Conservation (phyloP, 2,797 vertebrate species). For the Pangasius krempfi region DNA sequence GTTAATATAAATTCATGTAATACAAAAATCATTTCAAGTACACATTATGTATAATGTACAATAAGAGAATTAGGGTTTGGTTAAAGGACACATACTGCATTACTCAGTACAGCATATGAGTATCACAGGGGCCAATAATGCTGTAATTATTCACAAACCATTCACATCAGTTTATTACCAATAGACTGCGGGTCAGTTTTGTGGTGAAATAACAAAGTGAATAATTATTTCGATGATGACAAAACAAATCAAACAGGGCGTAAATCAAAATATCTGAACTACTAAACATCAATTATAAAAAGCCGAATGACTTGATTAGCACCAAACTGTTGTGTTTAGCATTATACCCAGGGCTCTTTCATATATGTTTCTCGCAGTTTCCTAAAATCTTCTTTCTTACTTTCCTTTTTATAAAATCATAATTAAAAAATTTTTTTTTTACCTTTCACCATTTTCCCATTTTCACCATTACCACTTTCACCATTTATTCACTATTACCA, state of each 20-base stretch:
- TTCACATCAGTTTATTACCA: not conserved
- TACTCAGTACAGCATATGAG: not conserved
- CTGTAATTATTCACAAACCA: too few relatives aligned
- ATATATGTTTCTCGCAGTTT: not conserved
- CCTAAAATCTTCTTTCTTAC: not conserved
- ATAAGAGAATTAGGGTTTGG: not conserved
- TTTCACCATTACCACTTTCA: too few relatives aligned
- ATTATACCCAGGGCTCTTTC: not conserved
- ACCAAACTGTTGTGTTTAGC: not conserved
- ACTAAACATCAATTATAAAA: not conserved
- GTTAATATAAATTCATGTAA: conserved; percentile 7
- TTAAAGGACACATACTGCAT: not conserved
- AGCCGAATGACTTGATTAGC: not conserved
- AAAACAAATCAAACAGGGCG: too few relatives aligned
- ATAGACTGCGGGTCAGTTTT: not conserved
- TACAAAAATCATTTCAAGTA: not conserved
- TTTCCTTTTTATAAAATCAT: not conserved
- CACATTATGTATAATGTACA: not conserved
- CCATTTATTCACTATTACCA: too few relatives aligned
- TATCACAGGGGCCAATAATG: not conserved
- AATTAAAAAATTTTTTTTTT: not conserved
- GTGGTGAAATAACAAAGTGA: not conserved
- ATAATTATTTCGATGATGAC: not conserved
- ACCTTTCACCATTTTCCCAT: too few relatives aligned
- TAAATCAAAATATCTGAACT: not conserved